Evolutionary conservation across 1,140 invertebrate genomes (phyloP).

Genomic region (Drosophila paulistorum): DNA sequence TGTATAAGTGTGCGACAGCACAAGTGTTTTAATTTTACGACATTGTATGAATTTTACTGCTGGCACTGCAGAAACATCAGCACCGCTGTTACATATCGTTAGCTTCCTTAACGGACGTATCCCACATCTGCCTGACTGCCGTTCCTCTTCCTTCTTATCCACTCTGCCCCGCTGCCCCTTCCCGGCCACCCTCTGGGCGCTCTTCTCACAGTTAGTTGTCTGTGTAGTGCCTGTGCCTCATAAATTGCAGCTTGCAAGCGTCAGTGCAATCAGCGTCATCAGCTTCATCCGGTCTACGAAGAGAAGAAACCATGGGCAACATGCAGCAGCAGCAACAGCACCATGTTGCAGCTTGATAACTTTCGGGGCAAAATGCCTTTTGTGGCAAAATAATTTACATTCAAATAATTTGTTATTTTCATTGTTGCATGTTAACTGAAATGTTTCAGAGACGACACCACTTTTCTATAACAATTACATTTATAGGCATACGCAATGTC

Average conservation of each 20-base stretch:
- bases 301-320: constrained; percentile 48
- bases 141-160: neutral
- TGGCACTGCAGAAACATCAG: constrained; percentile 79
- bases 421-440: constrained; percentile 12
- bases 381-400: constrained; percentile 12
- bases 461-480: constrained; percentile 6
- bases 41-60: constrained; percentile 83
- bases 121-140: constrained; percentile 56
- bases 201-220: constrained; percentile 25
- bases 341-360: constrained; percentile 2
- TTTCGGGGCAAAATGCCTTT: neutral
- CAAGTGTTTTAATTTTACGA: constrained; percentile 83
- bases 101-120: constrained; percentile 80
- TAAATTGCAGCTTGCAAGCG: constrained; percentile 81
- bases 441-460: neutral
- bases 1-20: constrained; percentile 53
- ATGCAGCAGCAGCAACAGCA: neutral
- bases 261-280: constrained; percentile 80
- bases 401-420: constrained; percentile 12
- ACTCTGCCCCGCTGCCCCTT: neutral
- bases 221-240: constrained; percentile 60
- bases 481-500: too few species aligned
- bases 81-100: constrained; percentile 81
- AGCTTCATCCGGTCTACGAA: constrained; percentile 74
- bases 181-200: neutral